A percentile compares a stretch with the other conserved stretches of the same genome.
Evolutionary conservation across 2,888 invertebrate genomes (phyloP).

Genomic region (Smittia aterrima): DNA sequence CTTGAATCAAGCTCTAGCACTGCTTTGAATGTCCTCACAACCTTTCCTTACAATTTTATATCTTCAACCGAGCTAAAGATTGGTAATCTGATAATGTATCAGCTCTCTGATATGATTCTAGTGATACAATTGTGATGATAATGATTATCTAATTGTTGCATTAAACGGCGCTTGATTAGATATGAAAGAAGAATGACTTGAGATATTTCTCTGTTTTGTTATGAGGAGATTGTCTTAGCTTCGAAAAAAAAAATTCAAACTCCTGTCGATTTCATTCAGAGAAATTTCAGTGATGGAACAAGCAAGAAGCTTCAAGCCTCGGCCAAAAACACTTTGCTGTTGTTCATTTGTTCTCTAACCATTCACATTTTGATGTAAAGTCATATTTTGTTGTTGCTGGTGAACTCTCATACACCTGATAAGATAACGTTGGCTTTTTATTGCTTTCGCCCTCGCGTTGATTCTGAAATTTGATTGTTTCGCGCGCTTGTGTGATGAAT

Average conservation of each 20-base stretch:
- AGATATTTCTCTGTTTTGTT: background rate
- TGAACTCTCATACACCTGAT: conserved; percentile 20
- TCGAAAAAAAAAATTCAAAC: background rate
- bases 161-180: conserved; percentile 35
- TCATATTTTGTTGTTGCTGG: background rate
- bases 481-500: conserved; percentile 13
- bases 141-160: conserved; percentile 38
- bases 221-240: no score
- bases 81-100: conserved; percentile 39
- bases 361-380: background rate
- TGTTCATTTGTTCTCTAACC: background rate
- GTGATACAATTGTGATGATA: conserved; percentile 29
- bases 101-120: conserved; percentile 36
- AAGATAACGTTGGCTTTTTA: conserved; percentile 11
- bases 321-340: no score
- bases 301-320: no score
- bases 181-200: conserved; percentile 29
- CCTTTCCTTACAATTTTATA: conserved; percentile 29
- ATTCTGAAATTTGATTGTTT: conserved; percentile 22
- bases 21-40: conserved; percentile 20
- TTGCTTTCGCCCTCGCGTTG: conserved; percentile 2
- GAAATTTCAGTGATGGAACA: no score
- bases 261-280: no score
- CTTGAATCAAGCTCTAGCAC: background rate
- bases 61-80: conserved; percentile 2